phyloP scores from a whole-genome alignment of 2,888 invertebrate genomes.

The Odontocolon sp. region DNA sequence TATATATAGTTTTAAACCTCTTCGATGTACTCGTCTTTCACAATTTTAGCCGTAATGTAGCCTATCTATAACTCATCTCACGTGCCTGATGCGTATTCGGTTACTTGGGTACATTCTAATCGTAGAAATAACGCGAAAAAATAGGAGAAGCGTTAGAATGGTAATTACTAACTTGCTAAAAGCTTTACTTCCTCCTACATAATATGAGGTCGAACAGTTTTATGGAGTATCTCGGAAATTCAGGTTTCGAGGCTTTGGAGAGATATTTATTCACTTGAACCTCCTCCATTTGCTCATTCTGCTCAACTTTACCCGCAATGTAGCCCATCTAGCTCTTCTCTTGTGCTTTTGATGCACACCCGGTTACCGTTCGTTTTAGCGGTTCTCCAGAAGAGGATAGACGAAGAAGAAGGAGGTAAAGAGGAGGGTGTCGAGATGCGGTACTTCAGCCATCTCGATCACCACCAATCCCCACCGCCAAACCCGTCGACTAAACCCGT shows the following conservation, averaged over 20 bases:
- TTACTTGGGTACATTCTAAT: no score
- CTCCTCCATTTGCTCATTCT: neutral
- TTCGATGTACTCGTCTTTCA: neutral
- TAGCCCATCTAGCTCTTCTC: slow-evolving; percentile 29
- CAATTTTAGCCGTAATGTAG: slow-evolving; percentile 30
- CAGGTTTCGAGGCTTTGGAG: neutral
- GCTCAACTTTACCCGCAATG: slow-evolving; percentile 23
- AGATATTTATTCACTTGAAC: slow-evolving; percentile 16
- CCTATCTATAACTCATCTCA: slow-evolving; percentile 22
- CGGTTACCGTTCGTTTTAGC: slow-evolving; percentile 44
- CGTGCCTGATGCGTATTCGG: slow-evolving; percentile 26
- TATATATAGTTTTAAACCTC: slow-evolving; percentile 5
- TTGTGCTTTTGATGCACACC: slow-evolving; percentile 32
- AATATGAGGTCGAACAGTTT: neutral
- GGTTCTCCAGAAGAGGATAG: slow-evolving; percentile 39
- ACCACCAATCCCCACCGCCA: slow-evolving; percentile 13
- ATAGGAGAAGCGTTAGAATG: neutral
- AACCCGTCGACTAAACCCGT: slow-evolving; percentile 30
- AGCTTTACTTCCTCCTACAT: neutral
- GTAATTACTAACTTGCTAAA: neutral
- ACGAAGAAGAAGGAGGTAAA: slow-evolving; percentile 18
- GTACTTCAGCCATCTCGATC: slow-evolving; percentile 8
- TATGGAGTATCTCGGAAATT: neutral
- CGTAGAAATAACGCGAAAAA: no score
- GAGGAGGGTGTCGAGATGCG: slow-evolving; percentile 25